Conservation (phyloP, 2,797 vertebrate species). For the Sebastes diaconus region DNA sequence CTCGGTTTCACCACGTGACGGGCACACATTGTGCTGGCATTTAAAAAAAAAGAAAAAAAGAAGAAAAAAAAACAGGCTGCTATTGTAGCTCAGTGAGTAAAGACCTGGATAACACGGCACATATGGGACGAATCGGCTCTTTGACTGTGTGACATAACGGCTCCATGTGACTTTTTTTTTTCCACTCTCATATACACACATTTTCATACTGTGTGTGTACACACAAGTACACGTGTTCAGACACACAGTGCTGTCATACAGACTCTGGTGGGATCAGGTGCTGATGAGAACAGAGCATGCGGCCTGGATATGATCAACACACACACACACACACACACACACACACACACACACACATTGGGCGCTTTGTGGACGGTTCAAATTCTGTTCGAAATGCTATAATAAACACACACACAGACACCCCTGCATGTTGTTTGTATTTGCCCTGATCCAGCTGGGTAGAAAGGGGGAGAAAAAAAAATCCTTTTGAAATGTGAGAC, state of each 20-base stretch:
- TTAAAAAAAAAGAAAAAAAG: conserved; percentile 24
- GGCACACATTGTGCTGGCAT: conserved; percentile 32
- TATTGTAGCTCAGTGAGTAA: conserved; percentile 7
- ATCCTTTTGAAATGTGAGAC: conserved; percentile 74
- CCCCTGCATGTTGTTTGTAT: conserved; percentile 51
- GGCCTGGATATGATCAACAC: conserved; percentile 39
- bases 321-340: conserved; percentile 22
- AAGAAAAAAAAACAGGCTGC: conserved; percentile 2
- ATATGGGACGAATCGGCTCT: conserved; percentile 47
- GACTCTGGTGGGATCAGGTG: conserved; percentile 68
- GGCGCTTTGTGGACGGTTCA: conserved; percentile 39
- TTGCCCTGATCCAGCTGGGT: conserved; percentile 51
- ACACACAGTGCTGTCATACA: conserved; percentile 18
- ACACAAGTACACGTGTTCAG: conserved; percentile 32
- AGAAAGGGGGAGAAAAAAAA: conserved; percentile 14
- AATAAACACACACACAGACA: conserved; percentile 54
- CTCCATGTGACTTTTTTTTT: conserved; percentile 51
- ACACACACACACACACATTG: conserved; percentile 24
- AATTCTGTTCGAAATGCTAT: conserved; percentile 20
- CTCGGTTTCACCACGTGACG: conserved; percentile 48
- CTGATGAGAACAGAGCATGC: conserved; percentile 56
- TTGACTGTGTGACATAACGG: conserved; percentile 61
- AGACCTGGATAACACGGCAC: conserved; percentile 42
- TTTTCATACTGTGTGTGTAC: conserved; percentile 31
- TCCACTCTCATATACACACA: conserved; percentile 14